Percentiles rank a stretch among this genome's conserved stretches.
These are phyloP conservation scores for Agapetus fuscipes DNA, from an alignment of 2,888 invertebrate species.

Conservation along the genomic window DNA sequence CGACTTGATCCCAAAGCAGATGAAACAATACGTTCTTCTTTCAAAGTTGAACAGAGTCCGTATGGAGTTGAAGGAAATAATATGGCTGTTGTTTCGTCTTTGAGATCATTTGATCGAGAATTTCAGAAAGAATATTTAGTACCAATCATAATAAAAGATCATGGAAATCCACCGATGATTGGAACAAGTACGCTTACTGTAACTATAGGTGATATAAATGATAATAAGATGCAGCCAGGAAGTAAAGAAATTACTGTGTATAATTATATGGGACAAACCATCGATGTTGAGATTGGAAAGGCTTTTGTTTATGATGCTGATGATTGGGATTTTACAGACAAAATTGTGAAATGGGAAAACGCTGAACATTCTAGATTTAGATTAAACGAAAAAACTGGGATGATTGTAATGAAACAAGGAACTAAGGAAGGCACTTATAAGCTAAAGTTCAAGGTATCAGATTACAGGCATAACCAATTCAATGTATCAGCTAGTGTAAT, in stretches of 20 bases:
- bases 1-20: conserved; percentile 36
- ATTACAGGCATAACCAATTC: conserved; percentile 37
- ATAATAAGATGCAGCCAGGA: conserved; percentile 50
- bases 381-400: conserved; percentile 37
- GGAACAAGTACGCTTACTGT: conserved; percentile 45
- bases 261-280: conserved; percentile 40
- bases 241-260: conserved; percentile 49
- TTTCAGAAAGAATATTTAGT: conserved; percentile 44
- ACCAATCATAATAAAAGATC: conserved; percentile 49
- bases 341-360: conserved; percentile 41
- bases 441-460: conserved; percentile 37
- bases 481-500: conserved; percentile 45
- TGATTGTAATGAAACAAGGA: conserved; percentile 44
- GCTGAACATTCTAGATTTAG: conserved; percentile 32
- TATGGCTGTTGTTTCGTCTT: conserved; percentile 42
- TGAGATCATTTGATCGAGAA: conserved; percentile 44
- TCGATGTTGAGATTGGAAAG: conserved; percentile 43
- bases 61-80: conserved; percentile 44
- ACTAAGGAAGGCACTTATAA: conserved; percentile 38
- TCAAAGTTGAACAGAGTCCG: conserved; percentile 43
- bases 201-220: conserved; percentile 51
- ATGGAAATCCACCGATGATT: conserved; percentile 40
- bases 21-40: conserved; percentile 37
- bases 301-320: conserved; percentile 51
- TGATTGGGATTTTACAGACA: conserved; percentile 53